Conservation (phyloP, 2,113 vertebrate genomes). For the Rhagologus leucostigma region DNA sequence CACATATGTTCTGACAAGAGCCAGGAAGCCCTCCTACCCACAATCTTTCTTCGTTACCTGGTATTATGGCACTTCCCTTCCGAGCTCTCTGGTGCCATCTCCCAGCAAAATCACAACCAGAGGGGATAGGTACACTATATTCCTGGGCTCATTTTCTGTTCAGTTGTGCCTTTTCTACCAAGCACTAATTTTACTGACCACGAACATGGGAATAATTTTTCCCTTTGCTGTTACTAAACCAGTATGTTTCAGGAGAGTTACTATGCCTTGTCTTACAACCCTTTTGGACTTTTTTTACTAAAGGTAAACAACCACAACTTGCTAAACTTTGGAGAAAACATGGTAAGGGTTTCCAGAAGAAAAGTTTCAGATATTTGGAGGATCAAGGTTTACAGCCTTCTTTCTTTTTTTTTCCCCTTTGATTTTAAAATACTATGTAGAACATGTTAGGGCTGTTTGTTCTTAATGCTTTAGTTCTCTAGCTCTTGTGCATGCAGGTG, state of each 20-base stretch:
- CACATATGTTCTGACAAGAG: background rate
- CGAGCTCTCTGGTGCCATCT: background rate
- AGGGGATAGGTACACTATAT: accelerated
- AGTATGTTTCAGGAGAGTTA: background rate
- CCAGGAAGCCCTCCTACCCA: background rate
- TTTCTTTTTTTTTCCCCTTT: accelerated
- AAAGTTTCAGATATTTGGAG: background rate
- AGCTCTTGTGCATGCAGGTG: background rate
- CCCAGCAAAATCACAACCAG: background rate
- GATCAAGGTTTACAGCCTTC: background rate
- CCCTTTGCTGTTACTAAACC: background rate
- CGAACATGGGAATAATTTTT: background rate
- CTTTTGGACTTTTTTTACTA: background rate
- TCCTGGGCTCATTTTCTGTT: background rate
- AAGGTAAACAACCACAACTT: background rate
- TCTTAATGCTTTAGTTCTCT: background rate
- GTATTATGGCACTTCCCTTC: background rate
- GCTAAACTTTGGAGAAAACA: background rate
- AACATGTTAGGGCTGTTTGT: background rate
- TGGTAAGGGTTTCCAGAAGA: background rate
- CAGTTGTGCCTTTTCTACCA: background rate
- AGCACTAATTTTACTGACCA: background rate
- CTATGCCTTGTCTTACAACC: background rate
- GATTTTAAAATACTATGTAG: background rate
- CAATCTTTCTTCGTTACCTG: background rate